Conservation (phyloP, 2,888 invertebrate species). For the Sminthurinus aureus region DNA sequence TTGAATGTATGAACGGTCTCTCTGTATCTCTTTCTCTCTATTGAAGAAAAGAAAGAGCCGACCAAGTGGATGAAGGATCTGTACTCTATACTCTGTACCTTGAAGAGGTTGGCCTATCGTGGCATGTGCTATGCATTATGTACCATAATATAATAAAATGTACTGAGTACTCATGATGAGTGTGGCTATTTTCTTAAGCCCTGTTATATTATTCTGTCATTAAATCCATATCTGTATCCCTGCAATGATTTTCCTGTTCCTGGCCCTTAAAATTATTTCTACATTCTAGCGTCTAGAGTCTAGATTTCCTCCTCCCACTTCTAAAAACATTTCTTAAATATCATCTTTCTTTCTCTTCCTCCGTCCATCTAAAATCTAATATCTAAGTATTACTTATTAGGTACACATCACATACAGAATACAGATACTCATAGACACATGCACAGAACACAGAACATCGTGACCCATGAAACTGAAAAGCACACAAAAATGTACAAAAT, state of each 20-base stretch:
- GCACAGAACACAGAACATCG: too few relatives aligned
- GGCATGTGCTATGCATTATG: too few relatives aligned
- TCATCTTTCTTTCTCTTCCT: neutral
- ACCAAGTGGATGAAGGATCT: neutral
- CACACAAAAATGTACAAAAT: too few relatives aligned
- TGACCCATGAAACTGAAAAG: too few relatives aligned
- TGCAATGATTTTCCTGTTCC: neutral
- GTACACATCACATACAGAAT: too few relatives aligned
- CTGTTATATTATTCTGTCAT: conserved; percentile 36
- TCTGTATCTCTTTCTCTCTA: neutral
- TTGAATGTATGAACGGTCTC: neutral
- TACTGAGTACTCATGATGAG: neutral
- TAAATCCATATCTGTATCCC: neutral
- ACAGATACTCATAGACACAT: too few relatives aligned
- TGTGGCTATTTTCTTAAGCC: conserved; percentile 19
- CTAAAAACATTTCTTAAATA: conserved; percentile 22
- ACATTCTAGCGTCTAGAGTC: neutral
- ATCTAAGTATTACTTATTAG: too few relatives aligned
- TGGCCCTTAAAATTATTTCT: conserved; percentile 15
- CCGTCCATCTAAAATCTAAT: too few relatives aligned
- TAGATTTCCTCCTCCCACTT: conserved; percentile 11
- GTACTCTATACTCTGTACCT: too few relatives aligned
- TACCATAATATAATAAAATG: too few relatives aligned
- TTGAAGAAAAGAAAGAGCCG: neutral
- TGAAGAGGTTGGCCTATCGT: too few relatives aligned